These are phyloP conservation scores for Chionoecetes opilio DNA, from an alignment of 1,140 invertebrate genomes.

Conservation along the genomic window DNA sequence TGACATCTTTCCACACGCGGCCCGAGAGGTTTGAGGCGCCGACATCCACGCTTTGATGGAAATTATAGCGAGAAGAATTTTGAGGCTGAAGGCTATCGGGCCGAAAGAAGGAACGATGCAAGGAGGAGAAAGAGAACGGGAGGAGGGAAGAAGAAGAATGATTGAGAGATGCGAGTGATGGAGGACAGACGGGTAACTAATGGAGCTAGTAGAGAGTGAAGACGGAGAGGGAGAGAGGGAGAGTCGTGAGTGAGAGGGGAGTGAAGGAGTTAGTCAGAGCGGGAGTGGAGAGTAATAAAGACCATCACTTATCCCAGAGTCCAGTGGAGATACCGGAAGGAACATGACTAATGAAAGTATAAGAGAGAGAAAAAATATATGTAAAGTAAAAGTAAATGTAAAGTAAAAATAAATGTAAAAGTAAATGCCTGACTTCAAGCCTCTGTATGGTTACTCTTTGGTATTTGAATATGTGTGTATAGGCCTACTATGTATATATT, in stretches of 20 bases:
- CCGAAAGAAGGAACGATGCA: neutral
- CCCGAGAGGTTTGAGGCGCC: neutral
- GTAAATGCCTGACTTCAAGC: neutral
- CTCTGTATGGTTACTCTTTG: neutral
- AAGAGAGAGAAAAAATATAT: neutral
- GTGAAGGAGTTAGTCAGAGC: neutral
- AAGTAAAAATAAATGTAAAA: neutral
- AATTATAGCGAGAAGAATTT: constrained; percentile 30
- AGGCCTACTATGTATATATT: neutral
- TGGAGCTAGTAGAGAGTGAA: neutral
- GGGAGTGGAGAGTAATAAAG: neutral
- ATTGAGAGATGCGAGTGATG: neutral
- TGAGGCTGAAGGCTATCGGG: neutral
- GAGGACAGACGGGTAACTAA: neutral
- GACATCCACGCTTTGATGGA: neutral
- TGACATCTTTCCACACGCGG: neutral
- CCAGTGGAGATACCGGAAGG: neutral
- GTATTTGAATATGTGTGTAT: neutral
- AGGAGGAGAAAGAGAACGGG: neutral
- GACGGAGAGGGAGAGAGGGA: neutral
- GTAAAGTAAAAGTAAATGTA: neutral
- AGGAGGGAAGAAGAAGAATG: neutral
- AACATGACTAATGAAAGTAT: neutral
- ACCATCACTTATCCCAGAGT: neutral
- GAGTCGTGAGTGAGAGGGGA: neutral